Base-by-base conservation (phyloP, 2,113 vertebrate species). In the Eubucco bourcierii region DNA sequence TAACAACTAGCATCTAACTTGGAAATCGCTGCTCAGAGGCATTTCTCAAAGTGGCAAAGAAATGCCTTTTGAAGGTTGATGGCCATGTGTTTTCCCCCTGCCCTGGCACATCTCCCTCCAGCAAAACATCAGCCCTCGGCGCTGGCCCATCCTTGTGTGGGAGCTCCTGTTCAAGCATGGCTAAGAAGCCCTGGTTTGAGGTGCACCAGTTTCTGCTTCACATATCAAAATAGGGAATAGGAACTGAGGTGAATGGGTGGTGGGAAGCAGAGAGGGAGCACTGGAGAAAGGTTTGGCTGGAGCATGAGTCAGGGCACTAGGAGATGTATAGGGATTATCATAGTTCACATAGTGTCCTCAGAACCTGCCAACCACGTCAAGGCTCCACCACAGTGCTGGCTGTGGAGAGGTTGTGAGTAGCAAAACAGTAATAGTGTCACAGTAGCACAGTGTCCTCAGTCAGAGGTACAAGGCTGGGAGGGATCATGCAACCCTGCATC, bases 301-400 rank as follows among this genome's bases (percentile, higher is more conserved):
- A 77, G 61, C 47, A 7, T 28, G 79, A 94, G 82, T 92, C 79
- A 75, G 63, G 34, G 60, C 28, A 5, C n/a, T 31, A 80, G 0
- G 21, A 93, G 66, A 58, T 24, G 59, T 16, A 33, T 7, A 4
- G 66, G 63, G 79, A 39, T 41, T 80, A 47, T 58, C 93, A 91
- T 94, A 96, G 79, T 61, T 93, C 71, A 82, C 95, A 94, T 91
- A 83, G 82, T 1, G 79, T 94, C 79, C 94, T 58, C 81, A 65
- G 65, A 85, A 87, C 84, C 82, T 92, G 80, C 10, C 37, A 33
- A 4, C 47, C 50, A 18, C 14, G 6, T 67, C 68, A 77, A 58
- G 21, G 12, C 58, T 37, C 55, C 24, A 8, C 60, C 0, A 0
- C 28, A 24, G 37, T 2, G 47, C 56, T 66, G 63, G 64, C 75